Conservation (phyloP, 1,140 invertebrate species). For the Portunus trituberculatus region DNA sequence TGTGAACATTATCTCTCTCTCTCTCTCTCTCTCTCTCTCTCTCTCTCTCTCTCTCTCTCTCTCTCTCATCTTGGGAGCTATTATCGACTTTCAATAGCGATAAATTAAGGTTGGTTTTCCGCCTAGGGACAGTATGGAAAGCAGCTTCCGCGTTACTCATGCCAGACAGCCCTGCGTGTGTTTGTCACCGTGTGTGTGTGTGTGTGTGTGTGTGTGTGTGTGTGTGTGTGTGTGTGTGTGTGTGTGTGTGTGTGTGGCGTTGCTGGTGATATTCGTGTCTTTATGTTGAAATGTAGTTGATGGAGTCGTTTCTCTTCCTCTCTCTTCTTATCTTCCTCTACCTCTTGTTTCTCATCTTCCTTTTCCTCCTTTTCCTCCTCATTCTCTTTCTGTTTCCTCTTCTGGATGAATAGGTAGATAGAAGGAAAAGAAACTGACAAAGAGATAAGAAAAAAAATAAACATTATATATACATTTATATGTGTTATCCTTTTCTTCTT, state of each 20-base stretch:
- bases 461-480: too few species aligned
- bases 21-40: constrained; percentile 20
- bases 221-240: not conserved
- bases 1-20: not conserved
- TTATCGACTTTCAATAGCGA: not conserved
- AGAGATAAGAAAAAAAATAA: too few species aligned
- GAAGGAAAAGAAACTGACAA: too few species aligned
- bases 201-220: not conserved
- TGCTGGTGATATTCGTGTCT: not conserved
- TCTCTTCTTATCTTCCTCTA: not conserved
- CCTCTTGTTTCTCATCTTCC: not conserved
- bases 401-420: too few species aligned
- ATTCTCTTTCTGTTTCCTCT: not conserved
- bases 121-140: not conserved
- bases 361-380: not conserved
- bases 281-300: not conserved
- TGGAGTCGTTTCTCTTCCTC: not conserved
- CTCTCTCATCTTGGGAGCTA: not conserved
- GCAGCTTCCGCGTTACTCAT: not conserved
- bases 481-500: too few species aligned
- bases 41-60: constrained; percentile 21
- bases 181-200: not conserved
- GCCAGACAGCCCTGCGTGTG: not conserved
- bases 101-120: not conserved
- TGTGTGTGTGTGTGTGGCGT: not conserved